Conservation (phyloP, 2,888 invertebrate species). For the Prosopocoilus inquinatus region DNA sequence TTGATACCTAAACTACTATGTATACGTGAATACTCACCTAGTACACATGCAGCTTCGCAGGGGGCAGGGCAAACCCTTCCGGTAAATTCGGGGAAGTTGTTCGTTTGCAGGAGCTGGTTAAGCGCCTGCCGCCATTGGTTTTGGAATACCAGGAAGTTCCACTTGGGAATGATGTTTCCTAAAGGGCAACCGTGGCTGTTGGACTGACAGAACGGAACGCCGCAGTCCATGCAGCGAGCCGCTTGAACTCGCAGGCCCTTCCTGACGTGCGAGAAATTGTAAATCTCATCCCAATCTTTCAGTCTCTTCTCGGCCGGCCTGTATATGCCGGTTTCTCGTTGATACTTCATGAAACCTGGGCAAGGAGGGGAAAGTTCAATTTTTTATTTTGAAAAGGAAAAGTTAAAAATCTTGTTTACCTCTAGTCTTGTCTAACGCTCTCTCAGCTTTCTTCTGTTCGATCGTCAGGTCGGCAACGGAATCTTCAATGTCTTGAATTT, state of each 20-base stretch:
- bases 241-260: conserved; percentile 89
- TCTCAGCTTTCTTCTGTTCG: conserved; percentile 79
- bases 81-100: conserved; percentile 87
- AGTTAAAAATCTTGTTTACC: conserved; percentile 24
- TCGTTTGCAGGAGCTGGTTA: conserved; percentile 90
- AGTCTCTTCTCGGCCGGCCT: conserved; percentile 80
- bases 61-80: conserved; percentile 90
- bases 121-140: conserved; percentile 94
- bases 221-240: conserved; percentile 98
- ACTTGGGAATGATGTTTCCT: conserved; percentile 98
- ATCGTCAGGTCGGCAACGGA: conserved; percentile 73
- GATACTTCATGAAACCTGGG: conserved; percentile 95
- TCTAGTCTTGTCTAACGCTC: conserved; percentile 78
- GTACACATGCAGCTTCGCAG: conserved; percentile 97
- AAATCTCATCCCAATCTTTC: conserved; percentile 97
- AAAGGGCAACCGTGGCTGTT: conserved; percentile 91
- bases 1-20: background rate
- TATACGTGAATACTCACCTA: conserved; percentile 54
- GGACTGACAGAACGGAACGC: conserved; percentile 97
- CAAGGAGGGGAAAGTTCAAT: background rate
- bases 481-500: conserved; percentile 80
- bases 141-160: conserved; percentile 96
- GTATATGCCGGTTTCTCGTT: conserved; percentile 83
- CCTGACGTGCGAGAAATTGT: conserved; percentile 80
- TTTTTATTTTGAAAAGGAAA: background rate